Conservation (phyloP, 2,797 vertebrate genomes). For the Propithecus perrieri region DNA sequence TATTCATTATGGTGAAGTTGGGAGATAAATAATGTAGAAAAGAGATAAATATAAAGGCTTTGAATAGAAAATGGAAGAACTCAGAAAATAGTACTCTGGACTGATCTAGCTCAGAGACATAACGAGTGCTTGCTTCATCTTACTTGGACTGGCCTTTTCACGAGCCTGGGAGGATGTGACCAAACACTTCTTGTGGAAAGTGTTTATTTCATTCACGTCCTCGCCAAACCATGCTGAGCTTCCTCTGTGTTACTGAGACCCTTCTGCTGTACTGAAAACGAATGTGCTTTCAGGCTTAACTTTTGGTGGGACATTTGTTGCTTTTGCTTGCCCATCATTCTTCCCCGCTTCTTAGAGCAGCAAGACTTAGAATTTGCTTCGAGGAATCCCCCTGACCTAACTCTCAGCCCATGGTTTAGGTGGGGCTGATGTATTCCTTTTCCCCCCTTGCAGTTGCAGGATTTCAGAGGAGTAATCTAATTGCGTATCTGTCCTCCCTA, state of each 20-base stretch:
- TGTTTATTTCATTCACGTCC: not conserved
- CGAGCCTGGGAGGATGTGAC: not conserved
- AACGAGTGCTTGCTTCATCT: not conserved
- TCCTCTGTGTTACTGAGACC: not conserved
- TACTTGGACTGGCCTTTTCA: not conserved
- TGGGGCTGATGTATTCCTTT: not conserved
- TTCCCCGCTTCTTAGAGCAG: not conserved
- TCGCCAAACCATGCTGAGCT: not conserved
- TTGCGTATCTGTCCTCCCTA: not conserved
- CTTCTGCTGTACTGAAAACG: not conserved
- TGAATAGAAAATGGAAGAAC: not conserved
- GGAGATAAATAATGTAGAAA: not conserved
- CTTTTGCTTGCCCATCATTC: not conserved
- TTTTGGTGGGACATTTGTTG: not conserved
- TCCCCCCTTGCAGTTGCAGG: not conserved
- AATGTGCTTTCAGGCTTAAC: not conserved
- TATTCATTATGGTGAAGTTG: not conserved
- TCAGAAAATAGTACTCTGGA: not conserved
- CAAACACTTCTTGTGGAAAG: not conserved
- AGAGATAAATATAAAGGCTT: conserved; percentile 19
- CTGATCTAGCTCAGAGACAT: not conserved
- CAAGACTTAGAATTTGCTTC: not conserved
- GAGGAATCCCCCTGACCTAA: not conserved
- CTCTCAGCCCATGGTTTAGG: not conserved
- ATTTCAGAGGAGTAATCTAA: not conserved